Evolutionary conservation across 1,140 invertebrate species (phyloP).

Genomic region (Cyclina sinensis): DNA sequence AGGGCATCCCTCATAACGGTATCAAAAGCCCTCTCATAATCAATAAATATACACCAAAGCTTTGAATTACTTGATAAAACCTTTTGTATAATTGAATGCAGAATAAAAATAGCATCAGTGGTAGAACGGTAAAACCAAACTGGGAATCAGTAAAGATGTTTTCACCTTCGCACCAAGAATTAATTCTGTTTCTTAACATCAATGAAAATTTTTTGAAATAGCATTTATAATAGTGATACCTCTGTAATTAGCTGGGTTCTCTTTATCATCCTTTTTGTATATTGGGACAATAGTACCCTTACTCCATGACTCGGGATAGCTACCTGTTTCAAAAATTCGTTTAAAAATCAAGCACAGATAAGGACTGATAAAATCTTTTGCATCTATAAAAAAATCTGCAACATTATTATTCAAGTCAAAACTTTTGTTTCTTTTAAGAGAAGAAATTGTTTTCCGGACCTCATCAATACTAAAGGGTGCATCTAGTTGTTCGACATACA

Average conservation of each 20-base stretch:
- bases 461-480: background rate
- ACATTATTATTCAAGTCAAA: slow-evolving; percentile 7
- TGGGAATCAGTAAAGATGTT: too few species aligned
- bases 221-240: too few species aligned
- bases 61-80: too few species aligned
- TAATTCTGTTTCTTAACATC: slow-evolving; percentile 27
- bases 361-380: slow-evolving; percentile 27
- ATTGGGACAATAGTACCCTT: slow-evolving; percentile 37
- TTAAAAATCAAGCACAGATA: slow-evolving; percentile 20
- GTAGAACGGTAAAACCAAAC: too few species aligned
- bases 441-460: background rate
- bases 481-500: slow-evolving; percentile 21
- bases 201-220: slow-evolving; percentile 50
- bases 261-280: slow-evolving; percentile 35
- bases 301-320: slow-evolving; percentile 25
- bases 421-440: slow-evolving; percentile 29
- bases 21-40: too few species aligned
- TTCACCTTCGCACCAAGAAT: too few species aligned
- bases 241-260: slow-evolving; percentile 44
- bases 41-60: too few species aligned
- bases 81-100: too few species aligned
- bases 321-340: slow-evolving; percentile 21
- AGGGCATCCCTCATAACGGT: too few species aligned
- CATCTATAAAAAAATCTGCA: slow-evolving; percentile 43
- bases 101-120: too few species aligned